Base-by-base conservation (phyloP, 2,888 invertebrate genomes). In the Brenthis hecate region DNA sequence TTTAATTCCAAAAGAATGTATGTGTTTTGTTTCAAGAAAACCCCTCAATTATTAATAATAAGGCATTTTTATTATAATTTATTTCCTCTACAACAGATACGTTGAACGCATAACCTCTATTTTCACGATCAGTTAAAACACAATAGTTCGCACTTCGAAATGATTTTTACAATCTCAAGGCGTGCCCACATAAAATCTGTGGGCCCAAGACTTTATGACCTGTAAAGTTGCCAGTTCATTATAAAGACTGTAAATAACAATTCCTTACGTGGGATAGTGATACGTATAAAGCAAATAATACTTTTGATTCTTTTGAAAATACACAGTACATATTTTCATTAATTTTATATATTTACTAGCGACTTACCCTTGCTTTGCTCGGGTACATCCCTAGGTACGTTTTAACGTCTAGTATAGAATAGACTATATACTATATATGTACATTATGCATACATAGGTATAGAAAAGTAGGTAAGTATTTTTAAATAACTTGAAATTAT, bases 181-280 rank as follows among this genome's bases (percentile, higher is more conserved):
- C 79, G 79, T 72, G 69, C 65, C 51, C 70, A 62, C 78, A 75
- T 79, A 79, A 79, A 79, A 76, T 72, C 74, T 74, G 68, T 65
- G 72, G 66, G 60, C 65, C 71, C 75, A 76, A 75, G 57, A 73
- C 71, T 81, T 81, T 81, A 80, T 77, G 76, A 77, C 74, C 74
- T 79, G 78, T 83, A 80, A 83, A 85, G 77, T 81, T 79, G 78
- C 80, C 80, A 80, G 82, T 82, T 87, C 86, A 87, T 90, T 89
- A 88, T 85, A 82, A 83, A 80, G 77, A 72, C 80, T 79, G 85
- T 90, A 89, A 90, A 89, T 84, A 81, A 81, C 73, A 77, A 74
- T 83, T 77, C 75, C 62, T 76, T 75, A 78, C 77, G 80, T 80
- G 76, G 78, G 78, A 81, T 80, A 78, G 63, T 74, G 72, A 76